Conservation (phyloP, 2,797 vertebrate species). For the Coccyzus lansbergi region DNA sequence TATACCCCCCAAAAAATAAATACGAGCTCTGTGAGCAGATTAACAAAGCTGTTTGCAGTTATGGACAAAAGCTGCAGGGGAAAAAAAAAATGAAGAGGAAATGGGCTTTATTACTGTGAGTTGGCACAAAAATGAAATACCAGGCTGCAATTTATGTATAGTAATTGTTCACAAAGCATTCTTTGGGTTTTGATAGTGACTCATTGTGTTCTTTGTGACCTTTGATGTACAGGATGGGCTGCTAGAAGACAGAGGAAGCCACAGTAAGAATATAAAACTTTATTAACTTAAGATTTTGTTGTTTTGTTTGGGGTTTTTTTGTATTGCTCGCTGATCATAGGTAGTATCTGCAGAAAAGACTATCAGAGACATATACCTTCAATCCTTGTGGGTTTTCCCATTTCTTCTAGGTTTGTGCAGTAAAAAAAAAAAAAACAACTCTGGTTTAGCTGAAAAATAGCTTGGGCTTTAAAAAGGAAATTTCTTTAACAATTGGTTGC, state of each 20-base stretch:
- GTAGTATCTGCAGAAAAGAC: not conserved
- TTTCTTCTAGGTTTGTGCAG: not conserved
- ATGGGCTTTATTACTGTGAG: constrained; percentile 64
- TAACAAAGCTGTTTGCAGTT: constrained; percentile 62
- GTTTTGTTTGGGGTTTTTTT: constrained; percentile 13
- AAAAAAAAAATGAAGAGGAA: constrained; percentile 42
- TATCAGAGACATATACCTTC: not conserved
- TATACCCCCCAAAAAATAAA: not conserved
- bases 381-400: not conserved
- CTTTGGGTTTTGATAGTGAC: constrained; percentile 67
- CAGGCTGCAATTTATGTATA: constrained; percentile 69
- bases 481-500: constrained; percentile 57
- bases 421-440: constrained; percentile 37
- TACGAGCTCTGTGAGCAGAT: not conserved
- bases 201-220: constrained; percentile 74
- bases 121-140: constrained; percentile 68
- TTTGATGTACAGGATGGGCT: constrained; percentile 74
- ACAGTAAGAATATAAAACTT: constrained; percentile 66
- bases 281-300: constrained; percentile 62
- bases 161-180: constrained; percentile 72
- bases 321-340: not conserved
- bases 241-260: constrained; percentile 69
- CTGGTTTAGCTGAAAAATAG: constrained; percentile 31
- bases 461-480: constrained; percentile 61
- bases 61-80: constrained; percentile 24